phyloP scores from a whole-genome alignment of 23 tunicate species.

The Styela plicata region DNA sequence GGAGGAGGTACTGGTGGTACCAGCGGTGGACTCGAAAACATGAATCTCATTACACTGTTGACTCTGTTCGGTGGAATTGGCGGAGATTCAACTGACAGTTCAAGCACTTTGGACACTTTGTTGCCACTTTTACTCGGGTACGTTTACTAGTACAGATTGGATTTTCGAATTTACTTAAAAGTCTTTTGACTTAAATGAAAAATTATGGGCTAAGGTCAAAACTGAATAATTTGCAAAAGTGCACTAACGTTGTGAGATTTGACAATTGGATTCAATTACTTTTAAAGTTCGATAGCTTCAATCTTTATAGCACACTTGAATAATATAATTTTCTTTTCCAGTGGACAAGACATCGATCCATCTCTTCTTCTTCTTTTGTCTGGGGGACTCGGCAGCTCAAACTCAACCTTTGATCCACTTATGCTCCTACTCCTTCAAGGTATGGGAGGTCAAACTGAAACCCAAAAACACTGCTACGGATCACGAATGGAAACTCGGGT shows the following conservation, averaged over 20 bases:
- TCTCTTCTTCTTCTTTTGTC: neutral
- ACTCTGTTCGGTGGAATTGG: neutral
- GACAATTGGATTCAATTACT: too few relatives aligned
- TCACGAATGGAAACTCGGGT: neutral
- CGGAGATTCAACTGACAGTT: neutral
- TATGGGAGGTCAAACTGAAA: neutral
- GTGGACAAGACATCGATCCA: neutral
- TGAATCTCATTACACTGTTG: neutral
- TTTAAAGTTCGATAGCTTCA: too few relatives aligned
- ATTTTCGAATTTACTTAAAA: too few relatives aligned
- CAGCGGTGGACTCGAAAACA: neutral
- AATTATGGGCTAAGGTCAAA: too few relatives aligned
- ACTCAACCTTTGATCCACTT: neutral
- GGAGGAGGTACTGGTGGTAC: neutral
- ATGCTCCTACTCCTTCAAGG: neutral
- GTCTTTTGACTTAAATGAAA: too few relatives aligned
- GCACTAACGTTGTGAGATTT: too few relatives aligned
- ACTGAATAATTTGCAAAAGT: too few relatives aligned
- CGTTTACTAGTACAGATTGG: too few relatives aligned
- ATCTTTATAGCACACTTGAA: too few relatives aligned
- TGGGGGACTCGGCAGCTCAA: too few relatives aligned
- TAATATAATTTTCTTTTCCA: neutral
- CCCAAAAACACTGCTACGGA: neutral
- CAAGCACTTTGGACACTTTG: neutral
- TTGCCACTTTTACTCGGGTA: neutral